Evolutionary conservation across 2,113 vertebrate species (phyloP).

Genomic region (Prietella phreatophila): DNA sequence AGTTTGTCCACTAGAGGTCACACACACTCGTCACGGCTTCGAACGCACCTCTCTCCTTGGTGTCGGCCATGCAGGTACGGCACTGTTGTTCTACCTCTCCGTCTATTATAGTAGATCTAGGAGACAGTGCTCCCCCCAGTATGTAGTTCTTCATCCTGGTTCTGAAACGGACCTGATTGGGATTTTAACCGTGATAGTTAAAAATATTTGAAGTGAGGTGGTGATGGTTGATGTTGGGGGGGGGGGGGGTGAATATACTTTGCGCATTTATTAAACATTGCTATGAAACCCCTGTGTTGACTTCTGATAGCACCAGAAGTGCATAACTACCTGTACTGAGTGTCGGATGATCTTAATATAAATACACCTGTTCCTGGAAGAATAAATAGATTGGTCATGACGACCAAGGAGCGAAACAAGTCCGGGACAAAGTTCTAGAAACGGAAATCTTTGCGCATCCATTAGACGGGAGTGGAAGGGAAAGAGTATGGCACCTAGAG

Average conservation of each 20-base stretch:
- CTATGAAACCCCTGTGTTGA: neutral
- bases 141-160: neutral
- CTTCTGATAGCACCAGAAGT: no score
- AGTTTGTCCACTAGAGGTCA: slow-evolving; percentile 66
- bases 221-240: no score
- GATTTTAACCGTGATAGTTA: neutral
- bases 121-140: neutral
- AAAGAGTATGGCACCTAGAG: neutral
- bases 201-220: neutral
- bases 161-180: neutral
- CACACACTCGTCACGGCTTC: slow-evolving; percentile 53
- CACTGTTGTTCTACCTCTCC: neutral
- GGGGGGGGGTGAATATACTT: neutral
- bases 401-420: neutral
- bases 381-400: neutral
- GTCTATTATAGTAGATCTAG: neutral
- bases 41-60: neutral
- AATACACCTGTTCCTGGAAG: neutral
- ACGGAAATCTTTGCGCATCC: neutral
- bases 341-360: neutral
- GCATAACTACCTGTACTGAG: neutral
- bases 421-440: neutral
- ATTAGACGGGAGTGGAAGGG: neutral
- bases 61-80: neutral
- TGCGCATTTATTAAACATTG: neutral